phyloP scores from a whole-genome alignment of 2,797 vertebrate species.

The Spinibarbus caldwelli region DNA sequence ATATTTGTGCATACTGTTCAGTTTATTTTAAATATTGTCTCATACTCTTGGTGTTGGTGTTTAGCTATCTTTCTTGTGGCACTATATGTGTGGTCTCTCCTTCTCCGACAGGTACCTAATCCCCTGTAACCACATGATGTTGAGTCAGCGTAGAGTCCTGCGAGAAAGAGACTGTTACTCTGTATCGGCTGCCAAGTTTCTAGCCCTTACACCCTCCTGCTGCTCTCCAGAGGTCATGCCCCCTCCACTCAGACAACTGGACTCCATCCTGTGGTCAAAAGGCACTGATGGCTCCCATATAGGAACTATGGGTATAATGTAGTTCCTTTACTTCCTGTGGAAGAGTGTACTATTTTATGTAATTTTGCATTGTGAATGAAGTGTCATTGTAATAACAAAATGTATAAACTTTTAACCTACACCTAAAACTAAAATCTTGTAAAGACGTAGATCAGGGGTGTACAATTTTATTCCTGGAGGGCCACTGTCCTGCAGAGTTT shows the following conservation, averaged over 20 bases:
- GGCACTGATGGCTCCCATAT: slow-evolving; percentile 59
- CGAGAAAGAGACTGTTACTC: slow-evolving; percentile 95
- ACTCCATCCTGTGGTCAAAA: slow-evolving; percentile 91
- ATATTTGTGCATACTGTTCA: not conserved
- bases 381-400: not conserved
- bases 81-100: not conserved
- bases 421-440: not conserved
- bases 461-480: not conserved
- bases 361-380: not conserved
- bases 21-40: not conserved
- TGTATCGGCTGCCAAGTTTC: slow-evolving; percentile 89
- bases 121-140: slow-evolving; percentile 98
- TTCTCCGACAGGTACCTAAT: slow-evolving; percentile 88
- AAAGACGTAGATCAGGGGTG: not conserved
- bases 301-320: slow-evolving; percentile 63
- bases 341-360: not conserved
- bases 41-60: not conserved
- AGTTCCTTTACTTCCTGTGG: not conserved
- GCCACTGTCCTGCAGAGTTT: not conserved
- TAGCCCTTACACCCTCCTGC: slow-evolving; percentile 91
- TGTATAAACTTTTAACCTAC: not conserved
- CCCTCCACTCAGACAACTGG: slow-evolving; percentile 84
- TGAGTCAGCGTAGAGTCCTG: slow-evolving; percentile 91
- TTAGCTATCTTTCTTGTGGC: not conserved
- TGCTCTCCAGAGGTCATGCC: slow-evolving; percentile 86